Base-by-base conservation (phyloP, 2,888 invertebrate species). In the Thymelicus sylvestris region DNA sequence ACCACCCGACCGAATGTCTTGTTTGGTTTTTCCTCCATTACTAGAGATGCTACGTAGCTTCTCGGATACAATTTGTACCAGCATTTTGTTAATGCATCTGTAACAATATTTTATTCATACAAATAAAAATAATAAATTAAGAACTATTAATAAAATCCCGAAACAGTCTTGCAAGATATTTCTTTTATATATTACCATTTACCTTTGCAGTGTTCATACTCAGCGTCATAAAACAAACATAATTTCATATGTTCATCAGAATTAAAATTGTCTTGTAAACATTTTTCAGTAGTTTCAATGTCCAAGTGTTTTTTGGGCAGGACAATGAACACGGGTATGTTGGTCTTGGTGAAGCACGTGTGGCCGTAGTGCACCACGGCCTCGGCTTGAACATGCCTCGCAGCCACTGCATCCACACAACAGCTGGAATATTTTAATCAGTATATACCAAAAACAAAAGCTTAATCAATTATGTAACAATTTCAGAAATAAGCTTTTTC, bases 321-420 rank as follows among this genome's bases (percentile, higher is more conserved):
- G 50, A 98, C 94, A 76, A 96, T 96, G 66, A 96, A 94, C 6
- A 97, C 96, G 0, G 98, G 97, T 68, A 98, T 93, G 66, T 96
- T 95, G 41, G 94, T 93, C 13, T 96, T 96, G 44, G 97, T 97
- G 75, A 98, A 96, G 87, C 99, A 99, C 0, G 97, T 95, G 81
- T 96, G 96, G 0, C 99, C 99, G 89, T 97, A 99, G 88, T 99
- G 99, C 68, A 99, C 95, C 2, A 99, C 92, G 44, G 97, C 96
- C 88, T 99, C 97, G 0, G 97, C 97, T 71, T 95, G 94, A 7
- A 98, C 96, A 87, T 99, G 99, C 86, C 97, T 96, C 0, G 98
- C 98, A 1, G 98, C 97, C 47, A 98, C 96, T 80, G 97, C 97
- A 87, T 98, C 98, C 3, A 98, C 96, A 86, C 98, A 98, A 87